Evolutionary conservation across 2,113 vertebrate species (phyloP).

Genomic region (Accipiter virgatus): DNA sequence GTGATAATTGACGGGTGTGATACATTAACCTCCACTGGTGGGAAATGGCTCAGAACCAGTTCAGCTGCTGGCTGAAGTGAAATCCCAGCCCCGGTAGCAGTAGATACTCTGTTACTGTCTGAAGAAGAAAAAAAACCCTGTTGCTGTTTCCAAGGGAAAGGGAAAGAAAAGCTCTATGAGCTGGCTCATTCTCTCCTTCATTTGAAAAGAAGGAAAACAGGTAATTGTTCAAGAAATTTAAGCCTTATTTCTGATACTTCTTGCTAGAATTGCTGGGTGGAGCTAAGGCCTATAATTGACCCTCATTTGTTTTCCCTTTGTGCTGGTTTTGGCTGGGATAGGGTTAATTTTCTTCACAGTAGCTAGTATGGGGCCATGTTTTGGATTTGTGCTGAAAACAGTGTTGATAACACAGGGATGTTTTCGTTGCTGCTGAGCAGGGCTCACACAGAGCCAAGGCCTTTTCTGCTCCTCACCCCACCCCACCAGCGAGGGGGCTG

Average conservation of each 20-base stretch:
- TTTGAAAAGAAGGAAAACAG: not conserved
- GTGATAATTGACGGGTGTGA: not conserved
- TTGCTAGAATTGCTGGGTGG: not conserved
- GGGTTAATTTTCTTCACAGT: too few species aligned
- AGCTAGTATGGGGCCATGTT: too few species aligned
- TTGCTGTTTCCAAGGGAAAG: not conserved
- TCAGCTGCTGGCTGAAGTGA: not conserved
- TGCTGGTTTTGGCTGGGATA: too few species aligned
- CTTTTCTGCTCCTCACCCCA: too few species aligned
- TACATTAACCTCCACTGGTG: not conserved
- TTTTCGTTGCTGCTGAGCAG: too few species aligned
- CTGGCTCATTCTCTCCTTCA: not conserved
- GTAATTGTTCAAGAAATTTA: not conserved
- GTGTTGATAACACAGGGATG: too few species aligned
- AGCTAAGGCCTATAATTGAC: not conserved
- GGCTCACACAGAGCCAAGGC: too few species aligned
- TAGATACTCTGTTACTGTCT: not conserved
- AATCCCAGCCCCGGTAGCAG: not conserved
- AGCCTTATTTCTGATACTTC: not conserved
- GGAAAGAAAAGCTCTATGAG: not conserved
- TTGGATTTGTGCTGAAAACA: too few species aligned
- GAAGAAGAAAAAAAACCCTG: not conserved
- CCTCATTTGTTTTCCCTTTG: not conserved
- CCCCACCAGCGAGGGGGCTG: too few species aligned
- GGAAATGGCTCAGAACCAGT: not conserved